Evolutionary conservation across 2,888 invertebrate species (phyloP).

Genomic region (Tetanocera ferruginea): DNA sequence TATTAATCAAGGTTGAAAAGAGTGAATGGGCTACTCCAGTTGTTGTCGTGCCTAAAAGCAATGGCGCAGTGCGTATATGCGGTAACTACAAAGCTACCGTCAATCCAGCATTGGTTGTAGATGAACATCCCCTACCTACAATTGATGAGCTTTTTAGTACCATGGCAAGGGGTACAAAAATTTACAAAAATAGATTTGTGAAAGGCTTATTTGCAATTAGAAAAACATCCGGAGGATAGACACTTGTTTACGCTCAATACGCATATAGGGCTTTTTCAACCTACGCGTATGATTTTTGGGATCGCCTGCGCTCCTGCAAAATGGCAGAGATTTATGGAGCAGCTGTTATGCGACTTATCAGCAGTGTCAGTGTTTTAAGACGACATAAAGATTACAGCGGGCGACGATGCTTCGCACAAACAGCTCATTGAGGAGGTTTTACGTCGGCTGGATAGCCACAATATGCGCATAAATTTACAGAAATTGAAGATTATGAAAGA

Average conservation of each 20-base stretch:
- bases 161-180: slow-evolving; percentile 50
- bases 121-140: slow-evolving; percentile 55
- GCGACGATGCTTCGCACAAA: slow-evolving; percentile 51
- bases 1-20: slow-evolving; percentile 48
- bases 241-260: slow-evolving; percentile 60
- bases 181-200: slow-evolving; percentile 58
- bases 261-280: slow-evolving; percentile 59
- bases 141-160: slow-evolving; percentile 49
- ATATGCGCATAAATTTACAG: slow-evolving; percentile 52
- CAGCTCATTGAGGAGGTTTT: slow-evolving; percentile 51
- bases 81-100: slow-evolving; percentile 53
- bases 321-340: slow-evolving; percentile 58
- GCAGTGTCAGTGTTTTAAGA: slow-evolving; percentile 55
- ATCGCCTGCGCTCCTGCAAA: slow-evolving; percentile 60
- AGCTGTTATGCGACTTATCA: slow-evolving; percentile 51
- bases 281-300: slow-evolving; percentile 59
- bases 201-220: slow-evolving; percentile 62
- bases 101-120: slow-evolving; percentile 51
- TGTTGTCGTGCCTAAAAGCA: no score
- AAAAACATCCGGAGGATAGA: slow-evolving; percentile 57
- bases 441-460: slow-evolving; percentile 48
- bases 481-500: slow-evolving; percentile 56
- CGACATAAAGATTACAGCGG: slow-evolving; percentile 54
- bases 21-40: slow-evolving; percentile 61
- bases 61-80: no score